Base-by-base conservation (phyloP, 1,140 invertebrate genomes). In the Bombus terrestris region DNA sequence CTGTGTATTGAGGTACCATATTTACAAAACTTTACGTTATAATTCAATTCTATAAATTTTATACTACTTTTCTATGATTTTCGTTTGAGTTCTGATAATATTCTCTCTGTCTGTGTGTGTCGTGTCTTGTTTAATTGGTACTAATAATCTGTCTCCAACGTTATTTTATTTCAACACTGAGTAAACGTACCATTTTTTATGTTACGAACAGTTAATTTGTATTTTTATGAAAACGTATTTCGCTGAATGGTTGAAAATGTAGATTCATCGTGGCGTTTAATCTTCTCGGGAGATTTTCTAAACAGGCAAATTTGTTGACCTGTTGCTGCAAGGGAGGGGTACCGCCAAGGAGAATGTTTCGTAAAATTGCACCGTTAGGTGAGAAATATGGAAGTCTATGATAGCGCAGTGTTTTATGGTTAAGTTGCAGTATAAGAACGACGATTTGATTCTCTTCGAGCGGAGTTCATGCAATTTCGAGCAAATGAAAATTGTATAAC, bases 221-320 rank as follows among this genome's bases (percentile, higher is more conserved):
- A n/a, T n/a, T 62, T 62, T 62, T n/a, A 28, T 62, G 28, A 62
- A 12, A 18, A 22, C 32, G 32, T 9, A 32, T 22, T 25, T 68
- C 66, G 18, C 18, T 6, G 32, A 41, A 41, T 8, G 15, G n/a
- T 73, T 9, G 25, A n/a, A 13, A 43, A 73, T n/a, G 39, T n/a
- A 41, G 28, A 37, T 77, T 62, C 57, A 37, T 62, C 37, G 37
- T 25, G 35, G 25, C 13, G 32, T 35, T 28, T 77, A 62, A 18
- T 22, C 53, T 76, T 59, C 35, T 9, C 25, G 57, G n/a, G n/a
- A 57, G 25, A 57, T 76, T 76, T 76, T 73, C 71, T 28, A 39
- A 74, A 74, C n/a, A 35, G n/a, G 71, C 39, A 32, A 74, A 74
- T 74, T 74, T 74, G 72, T 74, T 74, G n/a, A 62, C 75, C 75